phyloP scores from a whole-genome alignment of 2,797 vertebrate species.

The Distichodus sexfasciatus region DNA sequence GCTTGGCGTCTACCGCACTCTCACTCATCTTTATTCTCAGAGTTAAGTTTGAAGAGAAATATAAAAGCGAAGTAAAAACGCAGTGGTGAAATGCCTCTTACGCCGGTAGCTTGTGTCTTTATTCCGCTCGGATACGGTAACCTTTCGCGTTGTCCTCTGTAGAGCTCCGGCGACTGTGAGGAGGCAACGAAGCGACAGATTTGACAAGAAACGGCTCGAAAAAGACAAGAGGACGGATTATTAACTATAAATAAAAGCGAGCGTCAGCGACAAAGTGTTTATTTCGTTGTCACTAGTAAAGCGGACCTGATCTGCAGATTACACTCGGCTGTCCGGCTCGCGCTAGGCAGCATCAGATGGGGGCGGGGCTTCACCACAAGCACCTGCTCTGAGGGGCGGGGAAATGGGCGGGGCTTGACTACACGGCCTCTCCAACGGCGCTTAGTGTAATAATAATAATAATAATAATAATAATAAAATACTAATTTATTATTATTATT shows the following conservation, averaged over 20 bases:
- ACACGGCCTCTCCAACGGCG: background rate
- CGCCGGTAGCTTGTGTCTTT: too few relatives aligned
- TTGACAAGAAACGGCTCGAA: background rate
- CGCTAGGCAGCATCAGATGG: slow-evolving; percentile 39
- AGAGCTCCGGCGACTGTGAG: too few relatives aligned
- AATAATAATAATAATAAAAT: too few relatives aligned
- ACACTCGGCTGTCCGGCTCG: slow-evolving; percentile 33
- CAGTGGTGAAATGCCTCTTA: too few relatives aligned
- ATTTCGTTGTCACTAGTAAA: background rate
- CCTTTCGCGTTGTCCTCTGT: slow-evolving; percentile 51
- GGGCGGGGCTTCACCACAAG: slow-evolving; percentile 41
- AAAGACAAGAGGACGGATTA: background rate
- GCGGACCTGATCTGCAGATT: slow-evolving; percentile 18
- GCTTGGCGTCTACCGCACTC: slow-evolving; percentile 68
- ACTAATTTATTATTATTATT: too few relatives aligned
- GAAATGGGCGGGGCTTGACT: slow-evolving; percentile 10
- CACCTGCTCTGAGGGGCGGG: slow-evolving; percentile 45
- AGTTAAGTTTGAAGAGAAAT: too few relatives aligned
- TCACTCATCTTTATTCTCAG: slow-evolving; percentile 78
- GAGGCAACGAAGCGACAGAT: background rate
- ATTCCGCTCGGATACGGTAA: slow-evolving; percentile 29
- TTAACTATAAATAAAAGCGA: too few relatives aligned
- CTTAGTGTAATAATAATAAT: too few relatives aligned
- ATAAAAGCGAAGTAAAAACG: too few relatives aligned
- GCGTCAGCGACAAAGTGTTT: too few relatives aligned